A percentile compares a stretch with the other conserved stretches of the same genome.
phyloP scores from a whole-genome alignment of 1,140 invertebrate genomes.

The Drosophila miranda region DNA sequence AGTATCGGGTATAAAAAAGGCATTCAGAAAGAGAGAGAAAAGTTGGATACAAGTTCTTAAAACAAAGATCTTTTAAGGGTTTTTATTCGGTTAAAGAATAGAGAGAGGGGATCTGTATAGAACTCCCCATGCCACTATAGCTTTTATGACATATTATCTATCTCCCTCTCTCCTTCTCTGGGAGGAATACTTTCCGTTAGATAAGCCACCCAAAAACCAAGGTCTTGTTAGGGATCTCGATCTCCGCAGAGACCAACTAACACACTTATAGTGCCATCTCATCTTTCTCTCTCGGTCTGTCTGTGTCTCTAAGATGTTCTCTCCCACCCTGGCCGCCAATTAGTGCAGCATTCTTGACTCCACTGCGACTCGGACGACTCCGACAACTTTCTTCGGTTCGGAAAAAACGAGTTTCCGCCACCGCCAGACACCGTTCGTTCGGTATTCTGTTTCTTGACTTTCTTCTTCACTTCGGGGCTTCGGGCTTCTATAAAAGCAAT shows the following conservation, averaged over 20 bases:
- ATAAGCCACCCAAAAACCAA: neutral
- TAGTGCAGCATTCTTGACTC: slow-evolving; percentile 39
- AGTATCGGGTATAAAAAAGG: too few relatives aligned
- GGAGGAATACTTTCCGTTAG: too few relatives aligned
- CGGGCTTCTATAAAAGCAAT: slow-evolving; percentile 38
- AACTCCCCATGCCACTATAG: too few relatives aligned
- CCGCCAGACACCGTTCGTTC: slow-evolving; percentile 18
- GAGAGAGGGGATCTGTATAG: too few relatives aligned
- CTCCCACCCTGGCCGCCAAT: neutral
- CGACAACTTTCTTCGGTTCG: slow-evolving; percentile 40
- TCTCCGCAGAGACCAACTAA: slow-evolving; percentile 18
- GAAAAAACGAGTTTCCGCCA: slow-evolving; percentile 43
- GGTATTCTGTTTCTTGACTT: slow-evolving; percentile 52
- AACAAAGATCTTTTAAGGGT: too few relatives aligned
- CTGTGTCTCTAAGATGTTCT: neutral
- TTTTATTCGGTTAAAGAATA: too few relatives aligned
- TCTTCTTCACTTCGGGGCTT: slow-evolving; percentile 36
- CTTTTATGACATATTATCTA: too few relatives aligned
- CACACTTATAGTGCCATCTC: slow-evolving; percentile 15
- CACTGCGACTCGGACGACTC: neutral
- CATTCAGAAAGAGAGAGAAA: slow-evolving; percentile 14
- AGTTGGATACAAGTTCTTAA: too few relatives aligned
- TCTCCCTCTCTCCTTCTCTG: too few relatives aligned
- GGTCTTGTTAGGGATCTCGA: neutral
- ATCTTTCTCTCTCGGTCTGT: neutral